phyloP scores from a whole-genome alignment of 2,113 vertebrate species.

The Pterophyllum scalare region DNA sequence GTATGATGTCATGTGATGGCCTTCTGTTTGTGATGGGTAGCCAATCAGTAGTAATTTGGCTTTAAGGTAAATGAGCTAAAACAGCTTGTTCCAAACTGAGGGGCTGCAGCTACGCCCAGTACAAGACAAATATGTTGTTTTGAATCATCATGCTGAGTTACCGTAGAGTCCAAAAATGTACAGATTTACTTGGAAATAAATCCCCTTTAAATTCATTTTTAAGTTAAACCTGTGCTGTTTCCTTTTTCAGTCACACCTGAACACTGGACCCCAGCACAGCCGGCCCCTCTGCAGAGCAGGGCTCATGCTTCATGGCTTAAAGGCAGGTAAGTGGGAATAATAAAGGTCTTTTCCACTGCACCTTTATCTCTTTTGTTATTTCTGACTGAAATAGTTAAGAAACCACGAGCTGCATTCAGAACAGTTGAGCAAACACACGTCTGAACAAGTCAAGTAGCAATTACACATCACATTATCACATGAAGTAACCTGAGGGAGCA shows the following conservation, averaged over 20 bases:
- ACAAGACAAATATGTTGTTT: neutral
- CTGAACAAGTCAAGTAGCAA: neutral
- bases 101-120: neutral
- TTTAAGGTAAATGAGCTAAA: neutral
- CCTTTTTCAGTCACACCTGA: neutral
- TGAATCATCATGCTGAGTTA: neutral
- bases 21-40: neutral
- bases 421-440: neutral
- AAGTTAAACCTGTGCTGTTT: neutral
- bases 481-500: neutral
- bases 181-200: neutral
- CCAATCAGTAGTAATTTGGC: neutral
- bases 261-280: neutral
- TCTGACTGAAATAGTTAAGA: neutral
- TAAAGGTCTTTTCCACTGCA: neutral
- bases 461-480: neutral
- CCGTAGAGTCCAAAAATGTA: too few relatives aligned
- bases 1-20: neutral
- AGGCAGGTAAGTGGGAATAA: neutral
- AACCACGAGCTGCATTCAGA: neutral
- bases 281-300: neutral
- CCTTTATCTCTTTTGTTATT: neutral
- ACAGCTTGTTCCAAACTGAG: accelerated
- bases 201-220: neutral
- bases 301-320: neutral